Evolutionary conservation across 1,140 invertebrate species (phyloP), one percentile per base, ranked within the genome.

Genomic region (Microplitis mediator): DNA sequence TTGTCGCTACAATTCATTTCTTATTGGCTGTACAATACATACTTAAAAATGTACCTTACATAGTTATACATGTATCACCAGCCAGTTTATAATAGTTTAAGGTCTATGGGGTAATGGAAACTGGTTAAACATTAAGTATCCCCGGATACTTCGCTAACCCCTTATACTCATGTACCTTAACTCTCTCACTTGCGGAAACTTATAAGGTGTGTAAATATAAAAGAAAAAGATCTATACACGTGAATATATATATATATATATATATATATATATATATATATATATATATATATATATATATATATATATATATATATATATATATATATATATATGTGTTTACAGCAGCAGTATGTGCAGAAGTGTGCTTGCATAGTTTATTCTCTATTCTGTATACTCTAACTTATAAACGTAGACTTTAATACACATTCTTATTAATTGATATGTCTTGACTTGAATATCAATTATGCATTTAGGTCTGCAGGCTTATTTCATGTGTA

Each of bases 81-180:
- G 8, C 39, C 5, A 5, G 39, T 11, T 45, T 45, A 45, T 45
- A 11, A 45, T 45, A 45, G 39, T 45, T 45, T 45, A 45, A 45
- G 39, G 39, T 45, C 39, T 45, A 45, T 9, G 11, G 68, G 77
- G 82, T 85, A 85, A 85, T 85, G 83, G 84, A 85, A 79, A 79
- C 82, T 85, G 75, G 81, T 85, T 85, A 85, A 85, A 85, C 83
- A 85, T 85, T 85, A 84, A 85, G 74, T 81, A 84, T 84, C 83
- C 82, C 83, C 76, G 82, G 83, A 82, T 85, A 85, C 82, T 78
- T 81, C 75, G 75, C 78, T 80, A 82, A 81, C 79, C 79, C 81
- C 77, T 78, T 81, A 76, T 81, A 79, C 80, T 80, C 78, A 74
- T 69, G 76, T 35, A 13, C 32, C 51, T 54, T n/a, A 36, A 34